phyloP scores from a whole-genome alignment of 2,888 invertebrate genomes.

The Nasonovia ribisnigri region DNA sequence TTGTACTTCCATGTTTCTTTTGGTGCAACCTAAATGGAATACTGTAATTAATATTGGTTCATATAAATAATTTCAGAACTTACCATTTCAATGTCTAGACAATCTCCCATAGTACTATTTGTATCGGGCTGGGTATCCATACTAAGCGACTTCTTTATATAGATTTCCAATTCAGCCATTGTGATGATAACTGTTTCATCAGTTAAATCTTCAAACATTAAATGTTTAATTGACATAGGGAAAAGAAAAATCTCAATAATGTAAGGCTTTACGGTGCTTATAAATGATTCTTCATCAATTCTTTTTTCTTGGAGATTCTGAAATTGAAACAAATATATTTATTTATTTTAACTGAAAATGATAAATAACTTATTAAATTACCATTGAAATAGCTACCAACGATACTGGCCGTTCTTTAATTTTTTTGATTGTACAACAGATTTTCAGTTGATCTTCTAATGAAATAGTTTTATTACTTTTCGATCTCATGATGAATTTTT shows the following conservation, averaged over 20 bases:
- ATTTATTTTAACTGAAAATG: neutral
- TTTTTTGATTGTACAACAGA: neutral
- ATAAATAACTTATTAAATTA: neutral
- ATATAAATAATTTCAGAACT: neutral
- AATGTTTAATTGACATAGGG: neutral
- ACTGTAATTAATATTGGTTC: neutral
- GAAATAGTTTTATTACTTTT: neutral
- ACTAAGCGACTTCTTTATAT: neutral
- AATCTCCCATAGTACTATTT: neutral
- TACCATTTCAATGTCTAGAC: neutral
- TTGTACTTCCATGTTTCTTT: neutral
- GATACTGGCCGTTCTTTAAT: neutral
- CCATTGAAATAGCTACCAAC: neutral
- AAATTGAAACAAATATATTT: neutral
- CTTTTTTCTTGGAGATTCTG: neutral
- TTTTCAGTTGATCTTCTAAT: neutral
- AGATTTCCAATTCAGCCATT: neutral
- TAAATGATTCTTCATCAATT: neutral
- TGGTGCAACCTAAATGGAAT: neutral
- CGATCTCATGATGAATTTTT: neutral
- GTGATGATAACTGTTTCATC: accelerated
- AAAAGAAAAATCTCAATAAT: neutral
- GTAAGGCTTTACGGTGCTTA: neutral
- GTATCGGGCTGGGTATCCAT: neutral
- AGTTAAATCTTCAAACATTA: accelerated